A percentile compares a stretch with the other conserved stretches of the same genome.
phyloP scores from a whole-genome alignment of 2,113 vertebrate genomes.

The Salvelinus sp. region DNA sequence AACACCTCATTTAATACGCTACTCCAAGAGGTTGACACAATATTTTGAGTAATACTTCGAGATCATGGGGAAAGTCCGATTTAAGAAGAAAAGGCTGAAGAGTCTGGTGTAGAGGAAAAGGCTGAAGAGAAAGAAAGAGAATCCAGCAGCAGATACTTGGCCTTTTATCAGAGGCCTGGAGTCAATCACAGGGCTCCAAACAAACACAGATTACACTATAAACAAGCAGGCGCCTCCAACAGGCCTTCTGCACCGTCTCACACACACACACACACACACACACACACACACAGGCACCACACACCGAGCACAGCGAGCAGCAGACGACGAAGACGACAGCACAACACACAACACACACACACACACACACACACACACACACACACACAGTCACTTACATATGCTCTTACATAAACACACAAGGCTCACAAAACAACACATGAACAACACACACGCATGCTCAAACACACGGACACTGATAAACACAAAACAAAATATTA shows the following conservation, averaged over 20 bases:
- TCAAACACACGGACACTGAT: slow-evolving; percentile 23
- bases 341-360: no score
- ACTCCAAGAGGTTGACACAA: no score
- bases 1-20: slow-evolving; percentile 11
- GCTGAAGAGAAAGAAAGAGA: slow-evolving; percentile 19
- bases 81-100: background rate
- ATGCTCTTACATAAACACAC: no score
- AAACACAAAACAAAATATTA: slow-evolving; percentile 29
- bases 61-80: no score
- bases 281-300: no score
- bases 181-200: slow-evolving; percentile 62
- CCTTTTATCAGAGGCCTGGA: slow-evolving; percentile 52
- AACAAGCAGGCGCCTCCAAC: no score
- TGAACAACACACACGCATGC: no score
- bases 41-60: no score
- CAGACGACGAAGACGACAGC: no score
- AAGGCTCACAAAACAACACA: no score
- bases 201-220: slow-evolving; percentile 42
- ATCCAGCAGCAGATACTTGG: slow-evolving; percentile 34
- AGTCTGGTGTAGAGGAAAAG: background rate
- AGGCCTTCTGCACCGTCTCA: background rate
- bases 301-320: no score
- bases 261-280: slow-evolving; percentile 1
- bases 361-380: slow-evolving; percentile 3
- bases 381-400: background rate